Evolutionary conservation across 2,797 vertebrate species (phyloP), one percentile per base, ranked within the genome.

Genomic region (Cheracebus regulus): DNA sequence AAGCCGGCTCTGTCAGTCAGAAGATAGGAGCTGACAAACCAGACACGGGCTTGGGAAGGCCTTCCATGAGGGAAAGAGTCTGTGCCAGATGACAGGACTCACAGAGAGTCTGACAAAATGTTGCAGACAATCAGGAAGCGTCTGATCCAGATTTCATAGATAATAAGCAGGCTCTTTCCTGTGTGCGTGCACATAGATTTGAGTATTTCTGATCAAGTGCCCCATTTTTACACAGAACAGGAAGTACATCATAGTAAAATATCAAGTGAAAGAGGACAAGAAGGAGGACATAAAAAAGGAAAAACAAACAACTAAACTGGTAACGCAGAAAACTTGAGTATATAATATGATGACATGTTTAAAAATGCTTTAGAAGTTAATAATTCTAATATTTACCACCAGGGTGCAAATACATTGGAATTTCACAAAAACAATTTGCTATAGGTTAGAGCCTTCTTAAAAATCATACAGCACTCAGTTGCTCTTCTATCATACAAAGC

Each of bases 1-100:
- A 94, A 98, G 97, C 90, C 41, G 72, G 96, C 81, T 97, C 97
- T 98, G 98, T 98, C 97, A 98, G 97, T 98, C 97, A 97, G 97
- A 94, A 92, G 97, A 88, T 70, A 90, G 92, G 95, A 94, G 84
- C 96, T 98, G 98, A 98, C 97, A 97, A 95, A 98, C 93, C 92
- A 98, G 96, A 97, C 97, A 95, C 36, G 2, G 97, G 96, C 97
- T 98, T 88, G 97, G 96, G 97, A 97, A 98, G 97, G 96, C 97
- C 97, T 97, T 97, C 90, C 97, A 76, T 30, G 90, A 89, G 70
- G 88, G 57, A 58, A 17, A 39, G 85, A 22, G 19, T 83, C 88
- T 1, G 72, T 92, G 97, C 98, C 97, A 98, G 95, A 95, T 89
- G 90, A 96, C 97, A 95, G 90, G 97, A 96, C 96, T 96, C 96